Percentiles rank a stretch among this genome's conserved stretches.
Conservation (phyloP, 92 coral and sea anemone genomes). For the Porites divaricata region DNA sequence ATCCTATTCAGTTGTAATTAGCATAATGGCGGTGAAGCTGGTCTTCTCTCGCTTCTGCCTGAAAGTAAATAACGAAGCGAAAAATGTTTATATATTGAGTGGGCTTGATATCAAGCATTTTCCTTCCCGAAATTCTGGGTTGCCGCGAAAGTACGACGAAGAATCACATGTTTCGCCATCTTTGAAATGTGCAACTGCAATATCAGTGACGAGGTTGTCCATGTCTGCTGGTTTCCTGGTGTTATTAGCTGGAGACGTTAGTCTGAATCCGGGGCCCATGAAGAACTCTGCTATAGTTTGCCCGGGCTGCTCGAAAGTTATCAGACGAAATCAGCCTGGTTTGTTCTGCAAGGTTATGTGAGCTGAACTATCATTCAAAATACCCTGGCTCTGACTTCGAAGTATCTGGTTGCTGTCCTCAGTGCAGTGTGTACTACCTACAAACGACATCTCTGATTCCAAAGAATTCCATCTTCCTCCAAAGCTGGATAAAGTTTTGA, state of each 20-base stretch:
- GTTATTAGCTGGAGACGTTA: conserved; percentile 39
- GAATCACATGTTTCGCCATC: too few species aligned
- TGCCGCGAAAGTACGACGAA: too few species aligned
- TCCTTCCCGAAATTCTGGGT: too few species aligned
- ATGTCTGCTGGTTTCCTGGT: conserved; percentile 29
- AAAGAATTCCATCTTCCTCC: neutral
- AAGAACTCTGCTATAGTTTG: conserved; percentile 19
- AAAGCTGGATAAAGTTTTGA: conserved; percentile 6
- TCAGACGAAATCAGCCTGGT: conserved; percentile 36
- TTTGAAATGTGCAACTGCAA: too few species aligned
- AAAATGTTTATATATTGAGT: too few species aligned
- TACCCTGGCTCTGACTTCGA: conserved; percentile 39
- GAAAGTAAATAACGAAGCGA: too few species aligned
- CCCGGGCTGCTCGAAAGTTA: conserved; percentile 32
- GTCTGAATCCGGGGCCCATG: conserved; percentile 34
- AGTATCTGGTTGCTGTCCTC: conserved; percentile 29
- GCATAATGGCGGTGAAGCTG: too few species aligned
- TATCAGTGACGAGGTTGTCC: neutral
- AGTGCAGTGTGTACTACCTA: conserved; percentile 10
- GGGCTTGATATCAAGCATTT: too few species aligned
- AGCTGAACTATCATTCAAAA: conserved; percentile 29
- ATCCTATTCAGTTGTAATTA: too few species aligned
- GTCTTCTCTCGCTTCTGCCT: too few species aligned
- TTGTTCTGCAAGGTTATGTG: conserved; percentile 29
- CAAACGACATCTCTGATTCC: neutral